Base-by-base conservation (phyloP, 2,113 vertebrate species). In the Ranitomeya imitator region DNA sequence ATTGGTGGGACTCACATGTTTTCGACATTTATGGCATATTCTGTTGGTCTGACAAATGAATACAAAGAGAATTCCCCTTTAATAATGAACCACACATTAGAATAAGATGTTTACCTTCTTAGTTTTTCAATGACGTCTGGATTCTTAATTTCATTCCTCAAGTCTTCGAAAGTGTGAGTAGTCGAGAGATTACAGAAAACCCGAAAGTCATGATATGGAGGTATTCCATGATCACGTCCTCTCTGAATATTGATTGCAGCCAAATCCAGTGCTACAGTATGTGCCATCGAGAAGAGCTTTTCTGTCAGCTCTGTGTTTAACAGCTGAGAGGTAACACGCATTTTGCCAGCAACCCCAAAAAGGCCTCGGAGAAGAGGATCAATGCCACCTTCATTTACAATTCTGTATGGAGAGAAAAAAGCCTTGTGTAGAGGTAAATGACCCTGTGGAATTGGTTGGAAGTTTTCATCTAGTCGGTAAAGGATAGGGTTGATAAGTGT, bases 171-270 rank as follows among this genome's bases (percentile, higher is more conserved):
- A 0, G 94, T 96, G 86, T 96, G 95, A 11, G 96, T 97, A 0
- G 96, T 96, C 1, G 97, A 97, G 89, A 99, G 94, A 94, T 99
- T 99, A 90, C 98, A 99, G 93, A 96, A 99, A 86, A 98, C 96
- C 88, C 98, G 93, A 94, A 96, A 99, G 92, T 99, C 98, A 26
- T 99, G 99, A 91, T 99, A 99, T 0, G 98, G 95, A 0, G 98
- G 97, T 90, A 99, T 98, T 65, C 98, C 98, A 7, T 99, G 98
- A 92, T 99, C 98, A 79, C 98, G 94, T 88, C 97, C 98, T 61
- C 98, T 95, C 92, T 99, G 98, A 91, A 99, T 96, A 90, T 99
- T 99, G 95, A 99, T 97, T 90, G 98, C 97, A 1, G 98, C 98
- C 88, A 99, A 95, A 91, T 99, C 98, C 91, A 99, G 95, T 5